Conservation (phyloP, 2,113 vertebrate genomes). For the Rhinolophus ferrumequinum region DNA sequence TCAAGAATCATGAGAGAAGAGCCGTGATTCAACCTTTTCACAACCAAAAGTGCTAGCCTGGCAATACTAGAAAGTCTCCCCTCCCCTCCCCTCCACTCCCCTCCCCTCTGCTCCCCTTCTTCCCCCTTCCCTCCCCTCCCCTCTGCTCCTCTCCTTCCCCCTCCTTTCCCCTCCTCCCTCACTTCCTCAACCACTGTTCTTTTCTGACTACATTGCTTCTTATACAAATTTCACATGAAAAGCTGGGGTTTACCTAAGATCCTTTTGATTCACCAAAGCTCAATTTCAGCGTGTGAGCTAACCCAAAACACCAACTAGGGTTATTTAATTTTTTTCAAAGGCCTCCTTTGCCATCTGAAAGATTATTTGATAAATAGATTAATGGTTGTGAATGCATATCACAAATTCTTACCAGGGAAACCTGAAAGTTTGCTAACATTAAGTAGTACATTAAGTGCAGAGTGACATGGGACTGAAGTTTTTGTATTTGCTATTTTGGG, state of each 20-base stretch:
- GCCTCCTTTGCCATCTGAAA: not conserved
- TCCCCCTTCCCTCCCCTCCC: no score
- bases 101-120: no score
- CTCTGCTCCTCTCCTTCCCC: no score
- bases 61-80: not conserved
- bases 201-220: not conserved
- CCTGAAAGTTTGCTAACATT: not conserved
- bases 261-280: constrained; percentile 17
- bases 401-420: not conserved
- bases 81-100: no score
- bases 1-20: not conserved
- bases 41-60: not conserved
- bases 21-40: not conserved
- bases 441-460: not conserved
- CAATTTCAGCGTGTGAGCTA: not conserved
- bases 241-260: not conserved
- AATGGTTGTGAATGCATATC: not conserved
- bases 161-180: no score
- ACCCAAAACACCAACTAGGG: not conserved
- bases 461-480: not conserved
- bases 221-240: not conserved
- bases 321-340: not conserved
- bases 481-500: not conserved
- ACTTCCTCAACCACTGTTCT: not conserved
- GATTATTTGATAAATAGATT: not conserved